Percentiles rank a stretch among this genome's conserved stretches.
Conservation (phyloP, 92 coral and sea anemone genomes). For the Galaxea fascicularis region DNA sequence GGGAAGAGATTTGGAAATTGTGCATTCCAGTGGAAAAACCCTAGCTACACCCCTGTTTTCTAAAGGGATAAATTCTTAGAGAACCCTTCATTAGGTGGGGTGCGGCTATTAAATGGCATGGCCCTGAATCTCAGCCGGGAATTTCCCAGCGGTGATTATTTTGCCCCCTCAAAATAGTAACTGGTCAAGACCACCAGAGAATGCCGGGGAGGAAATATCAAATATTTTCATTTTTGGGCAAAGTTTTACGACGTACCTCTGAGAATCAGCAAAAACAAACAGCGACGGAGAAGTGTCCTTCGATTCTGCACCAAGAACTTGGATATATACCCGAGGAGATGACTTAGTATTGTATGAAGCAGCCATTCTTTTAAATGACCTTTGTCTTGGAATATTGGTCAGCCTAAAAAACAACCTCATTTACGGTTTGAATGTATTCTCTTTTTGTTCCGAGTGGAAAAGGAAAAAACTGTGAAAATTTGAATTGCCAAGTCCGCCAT, state of each 20-base stretch:
- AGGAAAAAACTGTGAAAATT: neutral
- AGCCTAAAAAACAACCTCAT: conserved; percentile 17
- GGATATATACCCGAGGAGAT: conserved; percentile 71
- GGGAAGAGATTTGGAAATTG: too few relatives aligned
- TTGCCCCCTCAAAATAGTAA: too few relatives aligned
- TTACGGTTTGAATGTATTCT: neutral
- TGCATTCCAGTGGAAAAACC: too few relatives aligned
- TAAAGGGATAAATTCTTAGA: too few relatives aligned
- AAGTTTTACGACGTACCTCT: conserved; percentile 68
- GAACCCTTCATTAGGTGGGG: too few relatives aligned
- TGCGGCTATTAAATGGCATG: too few relatives aligned
- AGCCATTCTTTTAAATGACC: conserved; percentile 27
- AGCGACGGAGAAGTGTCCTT: conserved; percentile 91
- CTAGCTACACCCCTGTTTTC: too few relatives aligned
- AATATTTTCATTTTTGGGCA: too few relatives aligned
- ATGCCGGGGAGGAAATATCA: too few relatives aligned
- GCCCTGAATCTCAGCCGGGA: too few relatives aligned
- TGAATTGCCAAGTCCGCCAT: conserved; percentile 7
- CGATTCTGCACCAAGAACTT: conserved; percentile 87
- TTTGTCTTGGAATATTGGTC: neutral
- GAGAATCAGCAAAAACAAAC: conserved; percentile 88
- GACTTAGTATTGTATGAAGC: conserved; percentile 41
- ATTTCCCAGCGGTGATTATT: too few relatives aligned
- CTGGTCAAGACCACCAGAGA: too few relatives aligned
- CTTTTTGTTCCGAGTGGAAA: neutral